Evolutionary conservation across 2,113 vertebrate species (phyloP).

Genomic region (Pelecanoides urinatrix): DNA sequence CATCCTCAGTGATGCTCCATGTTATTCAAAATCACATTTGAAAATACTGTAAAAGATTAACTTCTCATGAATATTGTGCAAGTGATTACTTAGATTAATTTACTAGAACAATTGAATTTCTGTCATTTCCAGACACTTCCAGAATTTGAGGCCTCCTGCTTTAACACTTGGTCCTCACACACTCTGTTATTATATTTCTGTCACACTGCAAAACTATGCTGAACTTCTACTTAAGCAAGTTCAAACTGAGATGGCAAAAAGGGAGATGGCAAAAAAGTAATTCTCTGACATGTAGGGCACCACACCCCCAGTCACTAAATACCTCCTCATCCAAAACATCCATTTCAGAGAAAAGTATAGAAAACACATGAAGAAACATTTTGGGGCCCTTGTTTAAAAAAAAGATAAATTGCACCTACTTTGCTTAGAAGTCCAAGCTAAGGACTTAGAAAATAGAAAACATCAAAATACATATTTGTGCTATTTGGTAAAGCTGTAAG

Average conservation of each 20-base stretch:
- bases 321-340: neutral
- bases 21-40: neutral
- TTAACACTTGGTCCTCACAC: neutral
- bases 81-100: neutral
- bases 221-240: neutral
- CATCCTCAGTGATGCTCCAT: fast-evolving
- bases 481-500: neutral
- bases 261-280: neutral
- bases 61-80: neutral
- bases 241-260: neutral
- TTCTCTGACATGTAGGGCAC: neutral
- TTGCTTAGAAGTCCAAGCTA: neutral
- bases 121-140: neutral
- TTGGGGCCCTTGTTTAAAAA: neutral
- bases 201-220: neutral
- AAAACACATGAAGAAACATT: neutral
- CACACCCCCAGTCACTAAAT: neutral
- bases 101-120: neutral
- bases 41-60: neutral
- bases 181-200: neutral
- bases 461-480: neutral
- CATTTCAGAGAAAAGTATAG: neutral
- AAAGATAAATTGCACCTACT: neutral
- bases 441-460: neutral
- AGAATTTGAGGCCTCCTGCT: neutral